A percentile compares a stretch with the other conserved stretches of the same genome.
Evolutionary conservation across 2,797 vertebrate genomes (phyloP).

Genomic region (Trichosurus vulpecula): DNA sequence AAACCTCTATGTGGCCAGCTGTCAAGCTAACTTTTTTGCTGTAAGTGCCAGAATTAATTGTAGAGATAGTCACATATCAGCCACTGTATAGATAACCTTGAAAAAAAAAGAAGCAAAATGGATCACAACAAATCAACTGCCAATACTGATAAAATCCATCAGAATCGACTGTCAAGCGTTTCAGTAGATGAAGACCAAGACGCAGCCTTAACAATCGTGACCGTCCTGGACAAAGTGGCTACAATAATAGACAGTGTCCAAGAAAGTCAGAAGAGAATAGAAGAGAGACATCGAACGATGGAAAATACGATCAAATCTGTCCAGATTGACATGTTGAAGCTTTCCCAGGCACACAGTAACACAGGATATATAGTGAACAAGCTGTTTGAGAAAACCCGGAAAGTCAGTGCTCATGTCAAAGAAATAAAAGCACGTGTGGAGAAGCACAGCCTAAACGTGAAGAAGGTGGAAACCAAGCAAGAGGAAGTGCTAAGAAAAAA

Average conservation of each 20-base stretch:
- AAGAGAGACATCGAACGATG: constrained; percentile 94
- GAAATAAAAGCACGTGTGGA: constrained; percentile 94
- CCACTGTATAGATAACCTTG: constrained; percentile 66
- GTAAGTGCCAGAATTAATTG: constrained; percentile 70
- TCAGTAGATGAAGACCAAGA: constrained; percentile 91
- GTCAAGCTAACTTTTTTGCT: constrained; percentile 80
- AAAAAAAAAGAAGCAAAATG: constrained; percentile 81
- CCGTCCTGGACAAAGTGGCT: constrained; percentile 95
- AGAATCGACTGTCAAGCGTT: constrained; percentile 85
- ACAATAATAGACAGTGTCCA: constrained; percentile 96
- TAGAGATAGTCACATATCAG: constrained; percentile 45
- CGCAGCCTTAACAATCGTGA: constrained; percentile 94
- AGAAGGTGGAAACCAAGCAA: constrained; percentile 95
- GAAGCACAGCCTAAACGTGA: constrained; percentile 91
- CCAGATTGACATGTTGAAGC: constrained; percentile 94
- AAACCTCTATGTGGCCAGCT: constrained; percentile 83
- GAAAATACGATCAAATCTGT: constrained; percentile 93
- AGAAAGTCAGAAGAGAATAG: constrained; percentile 95
- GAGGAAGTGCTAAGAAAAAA: constrained; percentile 98
- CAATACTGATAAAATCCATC: constrained; percentile 79
- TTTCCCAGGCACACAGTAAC: constrained; percentile 92
- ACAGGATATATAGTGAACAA: constrained; percentile 92
- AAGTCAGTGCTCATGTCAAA: constrained; percentile 96
- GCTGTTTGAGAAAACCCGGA: constrained; percentile 94
- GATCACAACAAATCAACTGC: constrained; percentile 78